phyloP scores from a whole-genome alignment of 2,797 vertebrate genomes.

The Enteromius afrohamiltoni region DNA sequence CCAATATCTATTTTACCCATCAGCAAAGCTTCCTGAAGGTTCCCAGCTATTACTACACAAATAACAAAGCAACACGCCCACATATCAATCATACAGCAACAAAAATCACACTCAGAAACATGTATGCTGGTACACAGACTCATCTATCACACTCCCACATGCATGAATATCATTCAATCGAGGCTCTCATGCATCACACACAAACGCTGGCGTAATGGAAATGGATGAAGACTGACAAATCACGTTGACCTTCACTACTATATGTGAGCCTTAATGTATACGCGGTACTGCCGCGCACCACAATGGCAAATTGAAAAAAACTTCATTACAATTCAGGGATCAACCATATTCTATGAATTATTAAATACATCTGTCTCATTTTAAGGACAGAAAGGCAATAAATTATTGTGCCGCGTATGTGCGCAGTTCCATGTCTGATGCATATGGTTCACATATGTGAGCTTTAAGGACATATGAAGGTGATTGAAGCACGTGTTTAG shows the following conservation, averaged over 20 bases:
- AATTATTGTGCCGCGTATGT: not conserved
- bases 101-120: not conserved
- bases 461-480: slow-evolving; percentile 43
- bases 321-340: slow-evolving; percentile 29
- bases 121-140: not conserved
- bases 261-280: slow-evolving; percentile 31
- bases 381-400: slow-evolving; percentile 7
- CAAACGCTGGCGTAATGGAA: slow-evolving; percentile 28
- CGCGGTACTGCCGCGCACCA: not conserved
- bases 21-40: slow-evolving; percentile 7
- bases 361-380: slow-evolving; percentile 17
- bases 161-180: slow-evolving; percentile 25
- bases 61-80: slow-evolving; percentile 15
- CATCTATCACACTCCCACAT: slow-evolving; percentile 42
- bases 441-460: slow-evolving; percentile 17
- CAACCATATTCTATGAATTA: slow-evolving; percentile 34
- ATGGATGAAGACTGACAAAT: slow-evolving; percentile 20
- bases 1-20: not conserved
- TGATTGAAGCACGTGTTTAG: slow-evolving; percentile 1
- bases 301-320: slow-evolving; percentile 15
- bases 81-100: not conserved
- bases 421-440: not conserved
- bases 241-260: slow-evolving; percentile 29
- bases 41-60: not conserved
- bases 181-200: slow-evolving; percentile 3